Evolutionary conservation across 2,797 vertebrate species (phyloP).

Genomic region (Mus caroli): DNA sequence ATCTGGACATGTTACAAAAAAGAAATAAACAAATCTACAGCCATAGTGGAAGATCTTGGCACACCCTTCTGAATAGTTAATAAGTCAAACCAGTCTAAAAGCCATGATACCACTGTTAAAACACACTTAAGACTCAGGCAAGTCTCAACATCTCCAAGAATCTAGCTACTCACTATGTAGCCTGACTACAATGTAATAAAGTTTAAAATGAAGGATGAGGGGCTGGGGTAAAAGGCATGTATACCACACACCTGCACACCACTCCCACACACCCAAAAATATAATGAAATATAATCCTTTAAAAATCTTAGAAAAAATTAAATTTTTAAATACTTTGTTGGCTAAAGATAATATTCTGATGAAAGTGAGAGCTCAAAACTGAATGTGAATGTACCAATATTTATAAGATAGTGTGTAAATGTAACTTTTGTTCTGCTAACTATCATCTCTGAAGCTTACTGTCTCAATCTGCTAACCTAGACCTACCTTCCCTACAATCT

Average conservation of each 20-base stretch:
- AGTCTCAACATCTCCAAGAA: not conserved
- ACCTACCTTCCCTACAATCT: not conserved
- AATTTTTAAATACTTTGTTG: slow-evolving; percentile 23
- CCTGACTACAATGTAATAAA: not conserved
- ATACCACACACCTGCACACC: not conserved
- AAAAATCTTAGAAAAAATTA: not conserved
- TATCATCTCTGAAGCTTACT: not conserved
- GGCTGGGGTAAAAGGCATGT: not conserved
- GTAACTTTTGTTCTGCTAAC: not conserved
- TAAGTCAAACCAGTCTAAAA: not conserved
- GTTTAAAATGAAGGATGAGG: not conserved
- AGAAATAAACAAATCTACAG: not conserved
- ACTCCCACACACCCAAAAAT: not conserved
- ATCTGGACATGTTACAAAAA: not conserved
- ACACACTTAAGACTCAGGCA: not conserved
- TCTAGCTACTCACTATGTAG: not conserved
- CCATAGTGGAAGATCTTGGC: not conserved
- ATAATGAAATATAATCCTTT: not conserved
- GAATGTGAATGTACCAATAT: not conserved
- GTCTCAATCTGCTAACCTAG: not conserved
- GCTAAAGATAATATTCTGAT: not conserved
- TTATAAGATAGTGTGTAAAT: not conserved
- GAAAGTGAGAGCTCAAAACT: slow-evolving; percentile 28
- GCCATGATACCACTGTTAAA: not conserved
- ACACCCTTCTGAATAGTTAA: not conserved